Base-by-base conservation (phyloP, 2,888 invertebrate genomes). In the Cerastis rubricosa region DNA sequence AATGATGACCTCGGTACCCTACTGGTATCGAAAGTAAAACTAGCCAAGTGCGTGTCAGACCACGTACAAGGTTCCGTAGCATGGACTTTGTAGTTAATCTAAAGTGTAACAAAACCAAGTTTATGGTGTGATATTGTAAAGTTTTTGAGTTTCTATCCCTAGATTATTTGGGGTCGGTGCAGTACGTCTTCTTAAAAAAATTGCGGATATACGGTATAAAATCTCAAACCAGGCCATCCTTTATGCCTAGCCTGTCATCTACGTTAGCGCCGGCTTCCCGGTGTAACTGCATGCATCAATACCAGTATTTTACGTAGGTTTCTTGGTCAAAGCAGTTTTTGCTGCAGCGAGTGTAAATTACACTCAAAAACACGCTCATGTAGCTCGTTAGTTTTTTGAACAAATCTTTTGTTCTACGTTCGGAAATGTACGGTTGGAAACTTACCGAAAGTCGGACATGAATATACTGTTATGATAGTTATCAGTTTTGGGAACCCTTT, bases 21-120 rank as follows among this genome's bases (percentile, higher is more conserved):
- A 72, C 69, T 82, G 81, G 81, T 87, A 87, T 82, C 84, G 87
- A 83, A 81, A 86, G 79, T 85, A 86, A 90, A 90, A 66, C 43
- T 25, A 7, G 25, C 1, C 17, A 49, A 45, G 45, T 59, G 35
- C 51, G 78, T 65, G 22, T 66, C 45, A 22, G 1, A 65, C 1
- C 19, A 59, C 19, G 49, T 35, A 7, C 1, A 7, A 2, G 65
- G 80, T 45, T 59, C 49, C 45, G 73, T 78, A 45, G 0, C 14
- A 14, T 8, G 25, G 47, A 47, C 11, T 78, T 29, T 14, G 22
- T n/a, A n/a, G 45, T 61, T 25, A 22, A 19, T 17, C 9, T 51
- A 40, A 47, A 54, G n/a, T n/a, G 5, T 19, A n/a, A n/a, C 14
- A 17, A 17, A 76, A 73, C 14, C 14, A 17, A 29, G 49, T 35